Evolutionary conservation across 2,797 vertebrate species (phyloP).

Genomic region (Sphenodon punctatus): DNA sequence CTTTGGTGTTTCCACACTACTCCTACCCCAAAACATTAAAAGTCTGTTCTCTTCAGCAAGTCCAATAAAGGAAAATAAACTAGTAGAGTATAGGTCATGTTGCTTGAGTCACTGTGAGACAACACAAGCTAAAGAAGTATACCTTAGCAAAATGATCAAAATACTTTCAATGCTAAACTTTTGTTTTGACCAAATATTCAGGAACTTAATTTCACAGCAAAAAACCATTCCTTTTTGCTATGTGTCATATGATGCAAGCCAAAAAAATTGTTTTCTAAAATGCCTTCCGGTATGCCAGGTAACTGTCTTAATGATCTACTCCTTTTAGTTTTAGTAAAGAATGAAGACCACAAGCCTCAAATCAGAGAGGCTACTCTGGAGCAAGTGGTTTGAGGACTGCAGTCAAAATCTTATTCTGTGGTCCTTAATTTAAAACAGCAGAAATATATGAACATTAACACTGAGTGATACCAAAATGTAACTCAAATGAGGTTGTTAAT

Average conservation of each 20-base stretch:
- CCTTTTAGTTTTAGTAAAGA: too few relatives aligned
- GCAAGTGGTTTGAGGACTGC: too few relatives aligned
- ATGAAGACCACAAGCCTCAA: too few relatives aligned
- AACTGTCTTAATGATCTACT: too few relatives aligned
- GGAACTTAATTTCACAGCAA: neutral
- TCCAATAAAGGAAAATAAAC: neutral
- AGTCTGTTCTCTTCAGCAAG: neutral
- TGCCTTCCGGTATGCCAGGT: neutral
- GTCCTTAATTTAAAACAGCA: neutral
- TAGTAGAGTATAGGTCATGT: too few relatives aligned
- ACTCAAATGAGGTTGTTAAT: neutral
- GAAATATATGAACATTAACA: neutral
- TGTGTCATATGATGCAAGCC: neutral
- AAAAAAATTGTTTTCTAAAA: neutral
- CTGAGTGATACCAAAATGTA: constrained; percentile 20
- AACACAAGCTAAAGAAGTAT: too few relatives aligned
- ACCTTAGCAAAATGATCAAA: too few relatives aligned
- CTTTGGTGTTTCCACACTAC: neutral
- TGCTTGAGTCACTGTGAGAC: too few relatives aligned
- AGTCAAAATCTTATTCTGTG: neutral
- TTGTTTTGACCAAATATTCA: neutral
- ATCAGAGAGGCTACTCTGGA: too few relatives aligned
- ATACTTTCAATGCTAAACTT: neutral
- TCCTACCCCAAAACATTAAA: neutral
- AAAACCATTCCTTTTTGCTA: neutral